phyloP scores from a whole-genome alignment of 2,113 vertebrate species.

The Connochaetes taurinus region DNA sequence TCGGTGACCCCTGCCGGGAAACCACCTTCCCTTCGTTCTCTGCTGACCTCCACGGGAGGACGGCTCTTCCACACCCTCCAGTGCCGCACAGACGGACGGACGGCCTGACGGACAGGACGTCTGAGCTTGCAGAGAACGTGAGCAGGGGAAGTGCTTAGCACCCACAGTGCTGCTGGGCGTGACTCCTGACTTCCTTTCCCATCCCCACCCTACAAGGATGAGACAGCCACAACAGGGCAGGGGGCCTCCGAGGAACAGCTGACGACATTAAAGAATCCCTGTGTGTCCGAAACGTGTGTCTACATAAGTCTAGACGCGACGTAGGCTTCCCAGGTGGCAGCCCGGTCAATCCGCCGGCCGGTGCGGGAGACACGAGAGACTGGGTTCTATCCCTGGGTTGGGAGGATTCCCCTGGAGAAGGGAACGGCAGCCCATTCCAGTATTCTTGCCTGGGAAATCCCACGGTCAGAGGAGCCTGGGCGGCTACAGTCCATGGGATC shows the following conservation, averaged over 20 bases:
- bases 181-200: background rate
- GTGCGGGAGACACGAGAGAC: background rate
- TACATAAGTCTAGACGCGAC: rapidly evolving
- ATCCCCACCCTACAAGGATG: background rate
- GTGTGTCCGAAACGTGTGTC: rapidly evolving
- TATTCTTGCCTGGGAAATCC: background rate
- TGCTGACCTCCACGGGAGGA: rapidly evolving
- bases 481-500: background rate
- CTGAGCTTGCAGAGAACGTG: rapidly evolving
- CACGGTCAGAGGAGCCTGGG: background rate
- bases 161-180: rapidly evolving
- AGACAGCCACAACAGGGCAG: rapidly evolving
- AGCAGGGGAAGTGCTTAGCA: background rate
- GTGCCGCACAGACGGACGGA: rapidly evolving
- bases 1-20: rapidly evolving
- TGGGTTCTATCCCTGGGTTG: background rate
- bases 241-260: rapidly evolving
- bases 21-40: background rate
- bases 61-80: rapidly evolving
- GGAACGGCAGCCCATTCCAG: background rate
- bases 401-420: background rate
- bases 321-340: background rate
- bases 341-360: rapidly evolving
- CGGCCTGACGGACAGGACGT: rapidly evolving
- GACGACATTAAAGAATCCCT: rapidly evolving